A percentile compares a stretch with the other conserved stretches of the same genome.
Evolutionary conservation across 2,888 invertebrate genomes (phyloP).

Genomic region (Ophioninae sp.): DNA sequence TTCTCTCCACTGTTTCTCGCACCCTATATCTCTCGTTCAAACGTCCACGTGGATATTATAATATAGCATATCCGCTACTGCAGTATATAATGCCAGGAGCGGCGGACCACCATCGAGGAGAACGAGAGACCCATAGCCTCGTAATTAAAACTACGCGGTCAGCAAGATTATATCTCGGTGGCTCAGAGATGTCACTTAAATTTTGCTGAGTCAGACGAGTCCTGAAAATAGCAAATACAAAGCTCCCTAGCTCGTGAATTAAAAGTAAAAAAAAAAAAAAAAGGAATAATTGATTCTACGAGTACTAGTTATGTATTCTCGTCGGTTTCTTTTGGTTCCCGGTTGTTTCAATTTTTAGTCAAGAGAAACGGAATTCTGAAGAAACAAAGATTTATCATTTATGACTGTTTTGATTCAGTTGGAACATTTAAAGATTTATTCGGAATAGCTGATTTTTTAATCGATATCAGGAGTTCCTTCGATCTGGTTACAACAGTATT

Average conservation of each 20-base stretch:
- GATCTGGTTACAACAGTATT: too few relatives aligned
- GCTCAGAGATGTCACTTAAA: slow-evolving; percentile 64
- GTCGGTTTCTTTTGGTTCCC: too few relatives aligned
- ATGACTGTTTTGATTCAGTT: neutral
- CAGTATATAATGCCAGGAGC: slow-evolving; percentile 46
- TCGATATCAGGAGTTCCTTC: neutral
- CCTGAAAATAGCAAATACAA: slow-evolving; percentile 2
- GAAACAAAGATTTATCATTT: too few relatives aligned
- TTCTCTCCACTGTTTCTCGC: slow-evolving; percentile 34
- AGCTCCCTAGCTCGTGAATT: too few relatives aligned
- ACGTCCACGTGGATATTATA: slow-evolving; percentile 30
- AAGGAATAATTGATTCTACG: neutral
- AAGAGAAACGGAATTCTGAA: too few relatives aligned
- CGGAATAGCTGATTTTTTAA: neutral
- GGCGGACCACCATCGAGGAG: slow-evolving; percentile 49
- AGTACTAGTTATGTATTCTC: too few relatives aligned
- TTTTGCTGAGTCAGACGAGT: slow-evolving; percentile 64
- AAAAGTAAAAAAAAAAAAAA: neutral
- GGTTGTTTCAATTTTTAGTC: too few relatives aligned
- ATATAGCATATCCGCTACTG: slow-evolving; percentile 15
- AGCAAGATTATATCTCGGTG: slow-evolving; percentile 66
- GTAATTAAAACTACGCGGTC: slow-evolving; percentile 70
- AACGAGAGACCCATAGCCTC: slow-evolving; percentile 57
- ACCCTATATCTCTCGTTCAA: slow-evolving; percentile 26
- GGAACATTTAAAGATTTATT: neutral